These are phyloP conservation scores for Sitobion miscanthi DNA, from an alignment of 1,140 invertebrate species.

Conservation along the genomic window DNA sequence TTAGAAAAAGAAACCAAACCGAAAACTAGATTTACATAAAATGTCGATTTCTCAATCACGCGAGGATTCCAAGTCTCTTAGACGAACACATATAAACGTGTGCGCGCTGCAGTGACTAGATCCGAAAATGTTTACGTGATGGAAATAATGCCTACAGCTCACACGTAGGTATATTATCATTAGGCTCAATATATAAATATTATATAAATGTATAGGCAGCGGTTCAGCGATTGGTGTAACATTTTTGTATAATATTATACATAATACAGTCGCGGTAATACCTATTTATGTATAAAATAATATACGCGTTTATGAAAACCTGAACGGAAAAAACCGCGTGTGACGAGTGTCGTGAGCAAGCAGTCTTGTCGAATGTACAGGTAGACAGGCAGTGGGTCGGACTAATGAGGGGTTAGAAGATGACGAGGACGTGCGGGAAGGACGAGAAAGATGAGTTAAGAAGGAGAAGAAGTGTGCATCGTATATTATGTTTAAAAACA, in stretches of 20 bases:
- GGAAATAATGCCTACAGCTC: slow-evolving; percentile 11
- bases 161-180: neutral
- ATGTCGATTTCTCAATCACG: slow-evolving; percentile 13
- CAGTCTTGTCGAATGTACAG: neutral
- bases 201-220: neutral
- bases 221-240: neutral
- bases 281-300: neutral
- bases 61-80: neutral
- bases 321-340: neutral
- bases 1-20: slow-evolving; percentile 2
- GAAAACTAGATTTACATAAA: slow-evolving; percentile 41
- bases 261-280: neutral
- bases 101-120: neutral
- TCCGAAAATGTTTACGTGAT: slow-evolving; percentile 8
- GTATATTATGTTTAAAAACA: neutral
- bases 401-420: slow-evolving; percentile 4
- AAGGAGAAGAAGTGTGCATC: neutral
- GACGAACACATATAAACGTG: neutral
- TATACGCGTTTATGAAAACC: neutral
- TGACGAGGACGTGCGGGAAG: neutral
- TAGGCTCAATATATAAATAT: neutral
- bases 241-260: neutral
- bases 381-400: neutral
- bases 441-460: neutral
- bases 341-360: neutral